These are phyloP conservation scores for Drosophila neotestacea DNA, from an alignment of 2,888 invertebrate species.

Conservation along the genomic window DNA sequence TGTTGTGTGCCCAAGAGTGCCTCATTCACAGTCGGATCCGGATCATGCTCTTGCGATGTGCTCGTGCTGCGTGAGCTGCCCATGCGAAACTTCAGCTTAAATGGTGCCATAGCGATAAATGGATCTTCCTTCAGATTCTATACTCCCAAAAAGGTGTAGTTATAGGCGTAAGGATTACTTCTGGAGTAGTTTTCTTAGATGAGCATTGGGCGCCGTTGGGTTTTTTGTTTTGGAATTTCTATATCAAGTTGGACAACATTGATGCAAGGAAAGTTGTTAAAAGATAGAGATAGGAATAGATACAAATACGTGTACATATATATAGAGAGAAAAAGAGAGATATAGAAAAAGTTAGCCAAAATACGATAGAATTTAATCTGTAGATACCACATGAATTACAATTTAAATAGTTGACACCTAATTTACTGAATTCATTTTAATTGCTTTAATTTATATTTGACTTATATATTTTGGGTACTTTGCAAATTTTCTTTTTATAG, in stretches of 20 bases:
- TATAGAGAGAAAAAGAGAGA: constrained; percentile 12
- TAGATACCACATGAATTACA: constrained; percentile 35
- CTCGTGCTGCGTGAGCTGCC: constrained; percentile 85
- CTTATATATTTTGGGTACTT: background rate
- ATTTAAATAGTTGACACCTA: constrained; percentile 12
- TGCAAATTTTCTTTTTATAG: background rate
- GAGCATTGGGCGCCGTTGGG: constrained; percentile 49
- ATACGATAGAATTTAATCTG: constrained; percentile 19
- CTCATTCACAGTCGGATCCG: constrained; percentile 84
- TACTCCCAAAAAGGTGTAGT: background rate
- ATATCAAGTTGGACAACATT: constrained; percentile 57
- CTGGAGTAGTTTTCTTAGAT: constrained; percentile 25
- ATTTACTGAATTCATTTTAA: constrained; percentile 7
- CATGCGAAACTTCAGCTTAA: constrained; percentile 85
- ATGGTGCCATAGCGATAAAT: constrained; percentile 83
- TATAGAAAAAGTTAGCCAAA: constrained; percentile 12
- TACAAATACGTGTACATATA: constrained; percentile 6
- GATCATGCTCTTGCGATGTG: constrained; percentile 85
- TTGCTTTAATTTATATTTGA: background rate
- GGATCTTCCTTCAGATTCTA: background rate
- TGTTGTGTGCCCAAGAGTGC: constrained; percentile 79
- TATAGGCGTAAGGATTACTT: background rate
- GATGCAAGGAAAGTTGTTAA: constrained; percentile 44
- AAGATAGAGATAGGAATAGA: constrained; percentile 18
- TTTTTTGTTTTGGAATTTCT: constrained; percentile 23